phyloP scores from a whole-genome alignment of 2,113 vertebrate species.

The Mormoops blainvillei region DNA sequence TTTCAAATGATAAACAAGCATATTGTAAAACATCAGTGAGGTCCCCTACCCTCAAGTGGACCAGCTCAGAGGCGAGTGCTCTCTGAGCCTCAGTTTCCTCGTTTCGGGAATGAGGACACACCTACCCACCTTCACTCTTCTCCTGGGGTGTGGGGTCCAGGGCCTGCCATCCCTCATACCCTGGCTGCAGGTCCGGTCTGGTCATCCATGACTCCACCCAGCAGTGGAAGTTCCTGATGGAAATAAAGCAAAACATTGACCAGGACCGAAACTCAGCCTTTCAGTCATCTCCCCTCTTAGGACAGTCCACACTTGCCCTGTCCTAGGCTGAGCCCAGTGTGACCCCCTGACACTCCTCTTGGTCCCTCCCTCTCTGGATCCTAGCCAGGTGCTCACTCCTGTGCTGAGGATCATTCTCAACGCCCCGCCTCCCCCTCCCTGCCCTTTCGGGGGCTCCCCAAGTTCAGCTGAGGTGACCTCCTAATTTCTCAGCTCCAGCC shows the following conservation, averaged over 20 bases:
- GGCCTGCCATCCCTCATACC: conserved; percentile 92
- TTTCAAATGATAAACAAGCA: not conserved
- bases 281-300: accelerated
- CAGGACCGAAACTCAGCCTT: too few relatives aligned
- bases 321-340: not conserved
- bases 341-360: accelerated
- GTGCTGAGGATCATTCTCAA: not conserved
- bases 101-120: not conserved
- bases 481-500: not conserved
- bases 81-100: not conserved
- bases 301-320: not conserved
- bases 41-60: accelerated
- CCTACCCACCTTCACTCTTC: conserved; percentile 86
- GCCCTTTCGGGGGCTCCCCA: not conserved
- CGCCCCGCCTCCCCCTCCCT: not conserved
- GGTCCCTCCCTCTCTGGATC: not conserved
- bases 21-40: not conserved
- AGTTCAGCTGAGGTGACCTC: not conserved
- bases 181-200: conserved; percentile 82
- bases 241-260: not conserved
- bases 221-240: conserved; percentile 93
- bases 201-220: conserved; percentile 97
- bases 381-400: too few relatives aligned
- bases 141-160: conserved; percentile 95
- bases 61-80: not conserved